Conservation (phyloP, 2,797 vertebrate species). For the Melanotaenia parkinsoni region DNA sequence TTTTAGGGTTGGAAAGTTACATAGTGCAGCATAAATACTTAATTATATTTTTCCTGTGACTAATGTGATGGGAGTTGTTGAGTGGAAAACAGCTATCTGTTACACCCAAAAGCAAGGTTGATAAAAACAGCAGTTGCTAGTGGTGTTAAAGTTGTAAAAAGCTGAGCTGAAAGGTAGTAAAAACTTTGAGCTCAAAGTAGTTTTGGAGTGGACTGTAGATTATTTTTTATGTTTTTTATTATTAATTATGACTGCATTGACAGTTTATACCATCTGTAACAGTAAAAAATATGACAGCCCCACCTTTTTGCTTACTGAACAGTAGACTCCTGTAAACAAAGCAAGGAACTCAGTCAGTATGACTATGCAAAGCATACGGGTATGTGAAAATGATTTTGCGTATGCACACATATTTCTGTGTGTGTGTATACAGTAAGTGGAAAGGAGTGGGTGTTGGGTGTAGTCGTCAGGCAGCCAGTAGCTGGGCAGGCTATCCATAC, state of each 20-base stretch:
- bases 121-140: not conserved
- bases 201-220: not conserved
- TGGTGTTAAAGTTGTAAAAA: not conserved
- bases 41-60: not conserved
- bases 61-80: not conserved
- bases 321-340: not conserved
- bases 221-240: not conserved
- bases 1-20: not conserved
- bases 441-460: conserved; percentile 20
- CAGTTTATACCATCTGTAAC: not conserved
- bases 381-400: conserved; percentile 1
- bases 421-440: conserved; percentile 25
- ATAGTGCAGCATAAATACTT: not conserved
- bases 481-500: conserved; percentile 74
- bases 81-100: not conserved
- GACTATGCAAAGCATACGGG: not conserved
- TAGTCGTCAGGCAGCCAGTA: conserved; percentile 49
- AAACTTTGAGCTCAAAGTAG: not conserved
- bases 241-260: not conserved
- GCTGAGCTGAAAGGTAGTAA: not conserved
- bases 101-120: not conserved
- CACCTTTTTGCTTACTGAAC: not conserved
- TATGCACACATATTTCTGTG: conserved; percentile 34
- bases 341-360: not conserved
- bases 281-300: not conserved